phyloP scores from a whole-genome alignment of 2,888 invertebrate genomes.

The Melinaea marsaeus region DNA sequence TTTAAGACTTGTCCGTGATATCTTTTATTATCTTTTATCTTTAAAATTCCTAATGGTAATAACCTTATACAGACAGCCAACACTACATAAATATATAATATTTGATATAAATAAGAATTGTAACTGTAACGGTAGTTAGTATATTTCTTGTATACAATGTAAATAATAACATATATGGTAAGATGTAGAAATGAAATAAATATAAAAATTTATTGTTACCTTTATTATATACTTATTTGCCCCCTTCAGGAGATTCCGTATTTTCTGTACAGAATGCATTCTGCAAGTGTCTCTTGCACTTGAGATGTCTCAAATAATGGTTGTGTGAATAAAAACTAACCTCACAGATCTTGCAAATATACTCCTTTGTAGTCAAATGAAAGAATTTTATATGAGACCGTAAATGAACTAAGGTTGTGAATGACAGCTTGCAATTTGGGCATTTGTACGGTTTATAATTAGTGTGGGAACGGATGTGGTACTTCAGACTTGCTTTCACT shows the following conservation, averaged over 20 bases:
- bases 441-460: slow-evolving; percentile 20
- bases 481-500: slow-evolving; percentile 9
- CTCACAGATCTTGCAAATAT: slow-evolving; percentile 10
- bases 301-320: background rate
- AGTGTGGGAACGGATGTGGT: slow-evolving; percentile 14
- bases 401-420: slow-evolving; percentile 8
- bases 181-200: no score
- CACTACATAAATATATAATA: no score
- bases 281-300: background rate
- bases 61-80: no score
- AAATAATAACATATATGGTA: no score
- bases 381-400: background rate
- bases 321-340: background rate
- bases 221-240: background rate
- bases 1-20: no score
- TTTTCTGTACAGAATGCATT: background rate
- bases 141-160: no score
- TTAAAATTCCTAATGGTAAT: no score
- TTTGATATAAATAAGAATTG: no score
- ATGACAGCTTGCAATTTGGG: slow-evolving; percentile 6
- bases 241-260: background rate
- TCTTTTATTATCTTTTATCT: no score
- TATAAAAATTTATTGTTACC: no score
- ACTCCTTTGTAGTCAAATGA: slow-evolving; percentile 10
- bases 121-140: no score